A percentile compares a stretch with the other conserved stretches of the same genome.
These are phyloP conservation scores for Petrophora chlorosata DNA, from an alignment of 2,888 invertebrate genomes.

Conservation along the genomic window DNA sequence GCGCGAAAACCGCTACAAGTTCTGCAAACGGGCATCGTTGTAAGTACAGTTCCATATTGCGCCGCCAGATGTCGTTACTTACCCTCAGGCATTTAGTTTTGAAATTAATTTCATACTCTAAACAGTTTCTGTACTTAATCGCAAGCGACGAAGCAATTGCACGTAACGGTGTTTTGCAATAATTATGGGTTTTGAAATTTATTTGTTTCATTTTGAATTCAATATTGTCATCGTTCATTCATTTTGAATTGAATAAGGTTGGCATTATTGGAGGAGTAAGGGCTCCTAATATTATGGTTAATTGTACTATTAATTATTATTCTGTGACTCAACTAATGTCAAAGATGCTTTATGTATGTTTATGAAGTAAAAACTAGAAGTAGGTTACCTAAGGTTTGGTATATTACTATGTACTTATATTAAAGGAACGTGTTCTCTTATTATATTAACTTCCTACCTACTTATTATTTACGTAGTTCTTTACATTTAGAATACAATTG, in stretches of 20 bases:
- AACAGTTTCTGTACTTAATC: conserved; percentile 48
- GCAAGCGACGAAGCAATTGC: conserved; percentile 47
- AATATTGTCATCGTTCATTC: not conserved
- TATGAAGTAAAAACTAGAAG: no score
- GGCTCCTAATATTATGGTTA: no score
- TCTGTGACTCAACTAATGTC: no score
- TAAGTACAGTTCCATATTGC: conserved; percentile 25
- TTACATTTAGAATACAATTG: no score
- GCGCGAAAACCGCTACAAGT: conserved; percentile 27
- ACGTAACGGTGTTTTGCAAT: conserved; percentile 37
- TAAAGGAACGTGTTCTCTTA: no score
- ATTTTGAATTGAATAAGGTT: not conserved
- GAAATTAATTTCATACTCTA: conserved; percentile 44
- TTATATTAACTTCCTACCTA: no score
- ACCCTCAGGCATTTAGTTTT: conserved; percentile 39
- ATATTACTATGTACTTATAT: no score
- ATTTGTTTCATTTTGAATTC: conserved; percentile 14
- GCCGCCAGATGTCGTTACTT: conserved; percentile 41
- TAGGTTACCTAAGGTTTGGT: no score
- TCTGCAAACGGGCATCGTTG: conserved; percentile 6
- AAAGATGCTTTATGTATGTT: no score
- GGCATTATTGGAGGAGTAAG: not conserved
- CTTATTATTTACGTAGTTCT: no score
- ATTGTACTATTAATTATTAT: no score
- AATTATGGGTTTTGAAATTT: conserved; percentile 28